phyloP scores from a whole-genome alignment of 2,888 invertebrate species.

The Yponomeuta cagnagella region DNA sequence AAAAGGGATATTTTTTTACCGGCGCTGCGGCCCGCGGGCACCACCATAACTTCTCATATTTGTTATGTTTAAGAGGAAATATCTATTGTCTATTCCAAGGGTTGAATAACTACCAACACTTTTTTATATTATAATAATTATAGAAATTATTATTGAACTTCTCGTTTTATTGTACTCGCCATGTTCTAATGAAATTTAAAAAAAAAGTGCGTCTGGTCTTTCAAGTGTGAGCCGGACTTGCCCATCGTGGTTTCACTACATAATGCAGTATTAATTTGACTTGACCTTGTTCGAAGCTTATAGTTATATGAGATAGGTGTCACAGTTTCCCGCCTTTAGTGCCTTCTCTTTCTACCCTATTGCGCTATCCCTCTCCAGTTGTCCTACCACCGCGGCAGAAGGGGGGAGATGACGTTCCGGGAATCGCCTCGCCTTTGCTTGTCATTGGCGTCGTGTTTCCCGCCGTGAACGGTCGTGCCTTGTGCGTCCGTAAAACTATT shows the following conservation, averaged over 20 bases:
- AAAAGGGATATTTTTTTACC: constrained; percentile 68
- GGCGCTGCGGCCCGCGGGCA: constrained; percentile 25
- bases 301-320: too few species aligned
- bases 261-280: too few species aligned
- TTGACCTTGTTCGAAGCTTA: too few species aligned
- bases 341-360: too few species aligned
- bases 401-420: too few species aligned
- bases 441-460: too few species aligned
- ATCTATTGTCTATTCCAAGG: constrained; percentile 76
- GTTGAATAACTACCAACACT: constrained; percentile 74
- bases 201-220: background rate
- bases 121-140: constrained; percentile 78
- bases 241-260: background rate
- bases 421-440: too few species aligned
- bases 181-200: background rate
- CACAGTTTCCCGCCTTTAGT: too few species aligned
- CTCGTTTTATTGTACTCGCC: constrained; percentile 38
- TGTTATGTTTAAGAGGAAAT: constrained; percentile 76
- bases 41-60: constrained; percentile 45
- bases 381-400: too few species aligned
- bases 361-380: too few species aligned
- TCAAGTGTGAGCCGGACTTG: background rate
- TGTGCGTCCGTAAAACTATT: too few species aligned
- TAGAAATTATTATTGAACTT: constrained; percentile 75
- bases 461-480: too few species aligned